Evolutionary conservation across 2,113 vertebrate genomes (phyloP), one percentile per base, ranked within the genome.

Genomic region (Cynoglossus semilaevis): DNA sequence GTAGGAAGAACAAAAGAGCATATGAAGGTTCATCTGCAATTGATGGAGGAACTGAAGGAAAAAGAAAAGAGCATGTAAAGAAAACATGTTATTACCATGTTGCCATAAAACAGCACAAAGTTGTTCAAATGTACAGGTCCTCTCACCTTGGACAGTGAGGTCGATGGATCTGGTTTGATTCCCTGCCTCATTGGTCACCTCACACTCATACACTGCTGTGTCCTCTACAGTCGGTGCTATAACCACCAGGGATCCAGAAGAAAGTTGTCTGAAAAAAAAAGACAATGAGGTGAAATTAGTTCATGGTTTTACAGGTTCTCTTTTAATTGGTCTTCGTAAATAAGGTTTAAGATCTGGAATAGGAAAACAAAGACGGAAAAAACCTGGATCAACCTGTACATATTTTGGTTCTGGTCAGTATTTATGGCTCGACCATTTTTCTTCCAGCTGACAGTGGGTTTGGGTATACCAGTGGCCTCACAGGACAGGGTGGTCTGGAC

Each of bases 221-320:
- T 99, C 96, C 54, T 96, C 94, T 79, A 99, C 92, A 54, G 92
- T 91, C 44, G 97, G 95, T 52, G 96, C 96, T 66, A 98, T 92
- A 50, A 99, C 91, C 11, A 96, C 85, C 57, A 99, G 89, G 8
- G 97, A 99, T 45, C 96, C 97, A 8, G 96, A 98, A 29, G 95
- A 96, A 0, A 99, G 86, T 72, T 95, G 83, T 77, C 96, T 99
- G 65, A 55, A 53, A 73, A 58, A n/a, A 4, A 1, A 55, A 15
- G 36, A 34, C 41, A 63, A 36, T 41, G 8, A 19, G 18, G 2
- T 11, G 5, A 29, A 13, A 15, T 52, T 29, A 8, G 16, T 18
- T 9, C 38, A 29, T 43, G 11, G 15, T 14, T 14, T 22, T 1
- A 47, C 16, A 29, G 18, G 11, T 2, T 19, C 17, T 47, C 50